Evolutionary conservation across 2,113 vertebrate species (phyloP), one percentile per base, ranked within the genome.

Genomic region (Myotis yumanensis): DNA sequence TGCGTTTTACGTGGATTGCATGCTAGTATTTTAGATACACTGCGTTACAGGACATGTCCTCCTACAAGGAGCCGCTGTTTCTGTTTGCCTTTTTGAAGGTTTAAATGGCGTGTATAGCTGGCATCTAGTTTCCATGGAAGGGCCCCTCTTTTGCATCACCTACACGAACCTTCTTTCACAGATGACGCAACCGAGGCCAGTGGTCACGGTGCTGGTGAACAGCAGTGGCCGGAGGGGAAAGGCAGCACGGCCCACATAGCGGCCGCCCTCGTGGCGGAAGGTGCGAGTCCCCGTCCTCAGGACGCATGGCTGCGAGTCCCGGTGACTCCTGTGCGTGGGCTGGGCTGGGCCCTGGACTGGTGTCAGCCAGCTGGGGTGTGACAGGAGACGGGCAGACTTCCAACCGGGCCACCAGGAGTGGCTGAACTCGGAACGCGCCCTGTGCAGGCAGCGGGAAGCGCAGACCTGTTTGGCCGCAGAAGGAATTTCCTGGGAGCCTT

Each of bases 261-360:
- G 8, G 10, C 7, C 22, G 15, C 3, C 1, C 2, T 5, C 1
- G 5, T 0, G 28, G 66, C 11, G 5, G 68, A 23, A 0, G 25
- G 32, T 9, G 1, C 7, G 1, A 25, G 40, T 43, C 16, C 62
- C 51, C 20, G 51, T 3, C 52, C 86, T 37, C 3, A 37, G 62
- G 76, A 35, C 51, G 17, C 7, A 12, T 1, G 17, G 4, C 18
- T 30, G 15, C 3, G 17, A 59, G 14, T 32, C 75, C 54, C 51
- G 43, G 25, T 12, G 7, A 18, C 69, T n/a, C 35, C 3, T 14
- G 57, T 52, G 32, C 4, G 12, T 1, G 4, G n/a, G 75, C 28
- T 5, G 4, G 46, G 86, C 69, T 62, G 54, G 86, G 62, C 25
- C 11, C 59, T 51, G 22, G 3, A 0, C 37, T 40, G 4, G 52